Evolutionary conservation across 2,888 invertebrate genomes (phyloP), one percentile per base, ranked within the genome.

Genomic region (Ormyrus nitidulus): DNA sequence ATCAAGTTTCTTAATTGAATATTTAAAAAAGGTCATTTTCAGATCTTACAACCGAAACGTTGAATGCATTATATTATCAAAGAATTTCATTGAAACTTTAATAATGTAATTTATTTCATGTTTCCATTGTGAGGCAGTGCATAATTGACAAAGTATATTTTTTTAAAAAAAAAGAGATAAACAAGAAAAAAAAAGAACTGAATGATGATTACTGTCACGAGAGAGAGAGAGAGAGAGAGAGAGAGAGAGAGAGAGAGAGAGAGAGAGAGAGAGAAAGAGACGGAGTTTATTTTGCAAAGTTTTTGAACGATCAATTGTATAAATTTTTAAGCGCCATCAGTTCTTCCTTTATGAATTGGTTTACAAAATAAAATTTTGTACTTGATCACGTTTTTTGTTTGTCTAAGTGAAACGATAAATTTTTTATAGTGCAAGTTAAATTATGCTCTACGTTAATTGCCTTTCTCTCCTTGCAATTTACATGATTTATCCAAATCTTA

Each of bases 101-200:
- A 71, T 10, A 76, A 79, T 79, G 79, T 13, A 72, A 76, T 79
- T 68, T 53, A 79, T 65, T 58, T 13, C 77, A 61, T 69, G 58
- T 65, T 66, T 68, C 58, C 46, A 82, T 74, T 77, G 62, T 58
- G 68, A 62, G 51, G 49, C 61, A 66, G 11, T 66, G 70, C 76
- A 69, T 68, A 61, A 76, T 76, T 72, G 77, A 82, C 74, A 77
- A 73, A 81, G 2, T 79, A 79, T 82, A 79, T 82, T 82, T 82
- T 79, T 82, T 59, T 81, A 81, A 79, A 76, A 80, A 82, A 53
- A 11, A 76, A 76, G 53, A 9, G 56, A 71, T 51, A 53, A 69
- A 56, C 51, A 77, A 69, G 78, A 77, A 79, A 78, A 81, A 81
- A 79, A 76, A 71, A 44, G n/a, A 61, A 46, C 48, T 73, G 77